Evolutionary conservation across 1,140 invertebrate genomes (phyloP), one percentile per base, ranked within the genome.

Genomic region (Amphibalanus amphitrite): DNA sequence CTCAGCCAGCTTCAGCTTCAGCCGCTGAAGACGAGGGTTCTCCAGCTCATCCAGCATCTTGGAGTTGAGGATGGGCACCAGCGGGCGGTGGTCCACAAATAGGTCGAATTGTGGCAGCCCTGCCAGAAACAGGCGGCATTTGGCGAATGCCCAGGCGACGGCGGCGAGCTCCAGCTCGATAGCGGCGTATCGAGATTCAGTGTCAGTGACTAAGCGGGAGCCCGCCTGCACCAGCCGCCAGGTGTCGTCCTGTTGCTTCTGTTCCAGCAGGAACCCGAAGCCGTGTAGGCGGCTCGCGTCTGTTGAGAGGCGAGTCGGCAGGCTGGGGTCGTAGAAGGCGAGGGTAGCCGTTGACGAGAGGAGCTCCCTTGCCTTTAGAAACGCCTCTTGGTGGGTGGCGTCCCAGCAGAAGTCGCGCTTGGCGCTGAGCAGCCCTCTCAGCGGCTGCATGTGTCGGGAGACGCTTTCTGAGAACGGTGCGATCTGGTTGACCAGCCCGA

Each of bases 141-240:
- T 75, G 28, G 74, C 33, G 28, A 76, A 71, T n/a, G 71, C 75
- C 75, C 72, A 75, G 1, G 72, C 73, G 1, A 75, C 74, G 17
- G 74, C 77, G 28, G 73, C 30, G 25, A 74, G 17, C 71, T 77
- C 76, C 47, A 76, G 30, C 26, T 76, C 76, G 13, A 70, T 69
- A 29, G 70, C 72, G 29, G 72, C 65, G 38, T 74, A 76, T 38
- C 73, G 70, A 20, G 74, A 64, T 71, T 77, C 76, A 4, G 47
- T 28, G 29, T 75, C 68, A 0, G 70, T 75, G 8, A 75, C 38
- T 38, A 72, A 74, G 25, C 75, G 69, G 13, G 75, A 75, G 28
- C 74, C 70, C 69, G 69, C 72, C 40, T 75, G 69, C 28, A 75
- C 69, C 26, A 75, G 64, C 38, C 70, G 64, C 1, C 65, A 3